A percentile compares a stretch with the other conserved stretches of the same genome.
These are phyloP conservation scores for Chloroceryle aenea DNA, from an alignment of 2,113 vertebrate species.

Conservation along the genomic window DNA sequence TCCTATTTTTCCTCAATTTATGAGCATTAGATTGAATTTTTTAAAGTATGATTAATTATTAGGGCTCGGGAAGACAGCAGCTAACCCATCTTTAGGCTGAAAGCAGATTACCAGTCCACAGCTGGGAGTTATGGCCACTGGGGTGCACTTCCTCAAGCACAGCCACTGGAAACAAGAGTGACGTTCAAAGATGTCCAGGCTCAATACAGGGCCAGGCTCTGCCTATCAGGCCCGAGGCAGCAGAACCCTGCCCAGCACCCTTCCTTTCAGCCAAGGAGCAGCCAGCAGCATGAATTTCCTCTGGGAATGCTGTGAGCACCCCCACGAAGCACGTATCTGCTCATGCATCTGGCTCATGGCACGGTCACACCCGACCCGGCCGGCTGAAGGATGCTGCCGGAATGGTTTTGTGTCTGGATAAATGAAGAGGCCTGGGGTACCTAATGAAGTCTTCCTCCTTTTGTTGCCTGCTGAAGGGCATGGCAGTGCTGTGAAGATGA, in stretches of 20 bases:
- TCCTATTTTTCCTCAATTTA: neutral
- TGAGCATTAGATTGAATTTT: neutral
- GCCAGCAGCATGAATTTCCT: neutral
- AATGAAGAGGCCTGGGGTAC: neutral
- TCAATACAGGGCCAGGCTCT: neutral
- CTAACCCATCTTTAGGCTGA: neutral
- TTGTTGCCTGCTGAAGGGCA: neutral
- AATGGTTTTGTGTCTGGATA: neutral
- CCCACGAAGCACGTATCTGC: accelerated
- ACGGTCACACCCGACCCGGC: neutral
- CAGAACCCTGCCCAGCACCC: neutral
- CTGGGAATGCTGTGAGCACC: neutral
- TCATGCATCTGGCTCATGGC: neutral
- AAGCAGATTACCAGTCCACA: neutral
- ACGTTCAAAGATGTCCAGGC: neutral
- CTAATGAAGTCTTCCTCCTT: neutral
- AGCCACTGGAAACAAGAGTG: neutral
- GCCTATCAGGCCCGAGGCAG: neutral
- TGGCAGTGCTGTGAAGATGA: neutral
- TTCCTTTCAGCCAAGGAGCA: neutral
- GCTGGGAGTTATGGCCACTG: neutral
- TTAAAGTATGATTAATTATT: neutral
- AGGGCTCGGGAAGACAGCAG: neutral
- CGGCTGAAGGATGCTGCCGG: neutral
- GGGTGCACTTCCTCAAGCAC: neutral